Percentiles rank a stretch among this genome's conserved stretches.
Conservation (phyloP, 2,113 vertebrate genomes). For the Mellivora capensis region DNA sequence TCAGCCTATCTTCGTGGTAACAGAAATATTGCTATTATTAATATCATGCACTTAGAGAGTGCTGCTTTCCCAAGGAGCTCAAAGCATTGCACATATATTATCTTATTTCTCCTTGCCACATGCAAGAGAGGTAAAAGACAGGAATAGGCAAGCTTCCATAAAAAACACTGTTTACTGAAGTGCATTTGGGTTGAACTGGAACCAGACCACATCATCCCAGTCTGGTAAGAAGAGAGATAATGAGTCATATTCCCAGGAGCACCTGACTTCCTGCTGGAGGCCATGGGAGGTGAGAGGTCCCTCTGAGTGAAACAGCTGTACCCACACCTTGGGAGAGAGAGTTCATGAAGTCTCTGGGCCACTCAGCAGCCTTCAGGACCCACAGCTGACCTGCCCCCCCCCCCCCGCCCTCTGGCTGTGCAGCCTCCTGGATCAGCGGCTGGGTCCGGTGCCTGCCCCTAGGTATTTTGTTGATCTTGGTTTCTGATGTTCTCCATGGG, state of each 20-base stretch:
- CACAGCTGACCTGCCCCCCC: neutral
- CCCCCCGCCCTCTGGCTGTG: neutral
- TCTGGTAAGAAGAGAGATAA: neutral
- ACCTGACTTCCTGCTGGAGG: neutral
- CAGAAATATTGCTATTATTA: slow-evolving; percentile 78
- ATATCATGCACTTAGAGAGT: slow-evolving; percentile 69
- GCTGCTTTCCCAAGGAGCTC: slow-evolving; percentile 60
- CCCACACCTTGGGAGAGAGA: neutral
- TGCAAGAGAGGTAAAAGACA: slow-evolving; percentile 45
- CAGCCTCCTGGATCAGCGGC: neutral
- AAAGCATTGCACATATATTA: slow-evolving; percentile 66
- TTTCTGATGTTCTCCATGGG: neutral
- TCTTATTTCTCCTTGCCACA: slow-evolving; percentile 63
- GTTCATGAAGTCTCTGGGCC: neutral
- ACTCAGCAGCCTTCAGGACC: neutral
- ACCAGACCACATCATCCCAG: neutral
- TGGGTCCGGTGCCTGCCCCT: neutral
- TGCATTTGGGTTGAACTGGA: slow-evolving; percentile 30
- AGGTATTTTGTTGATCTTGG: neutral
- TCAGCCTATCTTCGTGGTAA: slow-evolving; percentile 62
- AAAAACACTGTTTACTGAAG: neutral
- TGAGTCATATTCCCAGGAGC: neutral
- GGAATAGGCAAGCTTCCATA: slow-evolving; percentile 40
- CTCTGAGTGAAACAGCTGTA: neutral
- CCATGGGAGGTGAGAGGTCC: neutral